phyloP scores from a whole-genome alignment of 2,113 vertebrate genomes.

The Xenotilapia caudafasciata region DNA sequence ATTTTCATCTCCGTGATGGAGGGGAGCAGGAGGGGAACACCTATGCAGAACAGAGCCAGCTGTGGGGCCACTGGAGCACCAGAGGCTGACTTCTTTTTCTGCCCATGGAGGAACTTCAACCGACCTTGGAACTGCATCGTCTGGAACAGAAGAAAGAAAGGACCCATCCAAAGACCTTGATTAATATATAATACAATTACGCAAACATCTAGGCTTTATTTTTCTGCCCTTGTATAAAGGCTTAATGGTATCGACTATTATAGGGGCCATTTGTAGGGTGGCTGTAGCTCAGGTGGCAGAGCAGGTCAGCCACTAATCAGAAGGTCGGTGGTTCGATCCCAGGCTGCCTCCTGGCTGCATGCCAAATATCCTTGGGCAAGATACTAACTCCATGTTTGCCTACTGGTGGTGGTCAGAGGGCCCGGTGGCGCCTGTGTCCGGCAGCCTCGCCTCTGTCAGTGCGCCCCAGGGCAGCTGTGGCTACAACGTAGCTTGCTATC shows the following conservation, averaged over 20 bases:
- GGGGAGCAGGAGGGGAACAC: constrained; percentile 83
- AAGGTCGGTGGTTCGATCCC: no score
- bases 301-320: no score
- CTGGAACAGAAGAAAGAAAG: constrained; percentile 54
- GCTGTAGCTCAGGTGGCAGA: no score
- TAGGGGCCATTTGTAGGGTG: accelerated
- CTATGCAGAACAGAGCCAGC: constrained; percentile 89
- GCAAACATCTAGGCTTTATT: background rate
- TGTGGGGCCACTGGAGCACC: constrained; percentile 77
- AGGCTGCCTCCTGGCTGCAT: no score
- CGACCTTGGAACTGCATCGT: constrained; percentile 96
- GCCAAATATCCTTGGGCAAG: no score
- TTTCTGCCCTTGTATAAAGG: accelerated
- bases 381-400: no score
- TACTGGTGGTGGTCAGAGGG: no score
- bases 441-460: no score
- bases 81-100: constrained; percentile 82
- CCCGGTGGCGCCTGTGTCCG: no score
- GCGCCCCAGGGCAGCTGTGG: no score
- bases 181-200: background rate
- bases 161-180: background rate
- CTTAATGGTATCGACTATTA: background rate
- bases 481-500: no score
- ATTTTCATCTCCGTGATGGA: constrained; percentile 81
- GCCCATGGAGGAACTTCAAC: constrained; percentile 90